phyloP scores from a whole-genome alignment of 1,140 invertebrate genomes.

The Bilobella aurantiaca region DNA sequence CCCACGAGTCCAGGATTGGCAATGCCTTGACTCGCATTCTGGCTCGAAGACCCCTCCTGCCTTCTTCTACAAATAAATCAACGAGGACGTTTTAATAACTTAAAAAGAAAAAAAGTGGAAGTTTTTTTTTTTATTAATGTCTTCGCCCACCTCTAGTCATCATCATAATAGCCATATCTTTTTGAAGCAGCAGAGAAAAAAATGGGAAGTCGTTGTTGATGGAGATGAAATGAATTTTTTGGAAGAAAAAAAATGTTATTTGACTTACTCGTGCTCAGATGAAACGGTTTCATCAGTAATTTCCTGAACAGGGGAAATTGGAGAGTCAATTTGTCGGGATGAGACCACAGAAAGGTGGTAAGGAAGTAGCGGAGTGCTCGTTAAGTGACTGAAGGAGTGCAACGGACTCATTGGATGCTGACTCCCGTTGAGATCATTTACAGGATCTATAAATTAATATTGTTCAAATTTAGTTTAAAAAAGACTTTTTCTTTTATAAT shows the following conservation, averaged over 20 bases:
- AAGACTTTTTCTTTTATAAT: too few species aligned
- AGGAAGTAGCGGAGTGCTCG: slow-evolving; percentile 12
- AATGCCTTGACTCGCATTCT: too few species aligned
- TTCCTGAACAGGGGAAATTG: slow-evolving; percentile 30
- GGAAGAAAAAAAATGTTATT: background rate
- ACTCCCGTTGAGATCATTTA: slow-evolving; percentile 32
- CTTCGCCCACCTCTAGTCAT: slow-evolving; percentile 7
- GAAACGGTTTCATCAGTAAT: slow-evolving; percentile 15
- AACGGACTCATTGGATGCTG: slow-evolving; percentile 27
- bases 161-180: slow-evolving; percentile 8
- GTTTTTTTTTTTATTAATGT: too few species aligned
- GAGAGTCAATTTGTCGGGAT: slow-evolving; percentile 18
- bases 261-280: slow-evolving; percentile 27
- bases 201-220: background rate
- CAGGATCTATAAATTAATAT: slow-evolving; percentile 11
- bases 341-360: slow-evolving; percentile 14
- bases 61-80: slow-evolving; percentile 1
- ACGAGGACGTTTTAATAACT: too few species aligned
- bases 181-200: background rate
- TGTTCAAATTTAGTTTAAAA: too few species aligned
- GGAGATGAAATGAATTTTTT: too few species aligned
- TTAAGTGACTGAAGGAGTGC: slow-evolving; percentile 9
- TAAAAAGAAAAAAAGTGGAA: too few species aligned
- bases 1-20: background rate
- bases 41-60: background rate